Evolutionary conservation across 2,113 vertebrate genomes (phyloP).

Genomic region (Pseudonaja textilis): DNA sequence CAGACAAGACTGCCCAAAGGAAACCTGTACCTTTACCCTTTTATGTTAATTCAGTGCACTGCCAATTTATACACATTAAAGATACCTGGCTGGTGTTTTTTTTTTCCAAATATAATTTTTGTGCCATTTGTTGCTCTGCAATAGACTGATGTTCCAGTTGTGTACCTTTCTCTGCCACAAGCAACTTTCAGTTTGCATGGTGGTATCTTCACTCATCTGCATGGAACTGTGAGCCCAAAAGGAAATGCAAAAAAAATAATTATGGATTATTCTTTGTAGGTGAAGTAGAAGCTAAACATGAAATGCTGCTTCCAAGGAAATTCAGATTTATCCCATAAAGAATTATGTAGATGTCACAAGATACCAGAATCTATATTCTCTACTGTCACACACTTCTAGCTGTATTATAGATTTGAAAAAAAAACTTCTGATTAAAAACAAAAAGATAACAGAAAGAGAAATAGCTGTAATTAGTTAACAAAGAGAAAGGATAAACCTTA

Average conservation of each 20-base stretch:
- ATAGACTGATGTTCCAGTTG: not conserved
- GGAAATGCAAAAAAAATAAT: not conserved
- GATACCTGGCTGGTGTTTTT: not conserved
- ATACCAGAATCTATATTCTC: conserved; percentile 49
- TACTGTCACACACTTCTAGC: conserved; percentile 54
- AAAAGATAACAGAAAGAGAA: conserved; percentile 6
- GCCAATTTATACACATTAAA: not conserved
- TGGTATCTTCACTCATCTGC: not conserved
- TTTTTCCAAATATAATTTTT: not conserved
- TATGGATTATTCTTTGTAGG: not conserved
- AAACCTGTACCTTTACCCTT: not conserved
- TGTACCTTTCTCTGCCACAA: not conserved
- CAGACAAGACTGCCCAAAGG: not conserved
- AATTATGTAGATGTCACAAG: conserved; percentile 2
- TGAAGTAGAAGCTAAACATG: not conserved
- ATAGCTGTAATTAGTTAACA: conserved; percentile 50
- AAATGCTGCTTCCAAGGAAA: not conserved
- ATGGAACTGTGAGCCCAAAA: not conserved
- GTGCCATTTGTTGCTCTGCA: not conserved
- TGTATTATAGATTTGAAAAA: conserved; percentile 40
- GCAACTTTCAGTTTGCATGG: not conserved
- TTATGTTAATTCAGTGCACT: not conserved
- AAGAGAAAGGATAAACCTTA: conserved; percentile 52
- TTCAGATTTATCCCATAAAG: not conserved
- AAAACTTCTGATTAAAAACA: conserved; percentile 53